Percentiles rank a stretch among this genome's conserved stretches.
phyloP scores from a whole-genome alignment of 2,888 invertebrate species.

The Zygogramma bicolorata region DNA sequence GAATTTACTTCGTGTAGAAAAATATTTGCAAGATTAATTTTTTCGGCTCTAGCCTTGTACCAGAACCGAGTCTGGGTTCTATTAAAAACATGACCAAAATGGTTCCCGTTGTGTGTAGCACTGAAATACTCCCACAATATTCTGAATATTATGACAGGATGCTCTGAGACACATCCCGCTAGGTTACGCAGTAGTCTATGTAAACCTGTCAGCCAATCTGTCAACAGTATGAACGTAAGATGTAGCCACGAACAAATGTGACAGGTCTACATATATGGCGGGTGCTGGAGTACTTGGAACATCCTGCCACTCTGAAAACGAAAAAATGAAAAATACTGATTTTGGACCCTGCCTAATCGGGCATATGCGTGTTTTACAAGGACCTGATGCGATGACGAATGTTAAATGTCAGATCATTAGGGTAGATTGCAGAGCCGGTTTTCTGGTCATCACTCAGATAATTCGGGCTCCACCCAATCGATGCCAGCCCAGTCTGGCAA shows the following conservation, averaged over 20 bases:
- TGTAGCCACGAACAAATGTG: no score
- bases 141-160: no score
- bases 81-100: not conserved
- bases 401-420: conserved; percentile 59
- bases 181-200: no score
- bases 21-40: conserved; percentile 55
- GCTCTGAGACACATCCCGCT: no score
- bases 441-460: conserved; percentile 63
- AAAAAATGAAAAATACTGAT: conserved; percentile 38
- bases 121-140: conserved; percentile 50
- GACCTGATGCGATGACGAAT: conserved; percentile 64
- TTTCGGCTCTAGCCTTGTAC: not conserved
- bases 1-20: conserved; percentile 51
- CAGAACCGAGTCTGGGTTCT: not conserved
- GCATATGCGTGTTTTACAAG: conserved; percentile 50
- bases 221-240: no score
- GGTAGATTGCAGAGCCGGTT: conserved; percentile 46
- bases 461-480: conserved; percentile 83
- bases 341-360: conserved; percentile 62
- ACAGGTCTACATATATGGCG: no score
- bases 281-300: no score
- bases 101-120: conserved; percentile 32
- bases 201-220: no score
- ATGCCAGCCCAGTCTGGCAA: conserved; percentile 92
- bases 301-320: conserved; percentile 34